phyloP scores from a whole-genome alignment of 2,888 invertebrate species.

The Podotricha telesiphe region DNA sequence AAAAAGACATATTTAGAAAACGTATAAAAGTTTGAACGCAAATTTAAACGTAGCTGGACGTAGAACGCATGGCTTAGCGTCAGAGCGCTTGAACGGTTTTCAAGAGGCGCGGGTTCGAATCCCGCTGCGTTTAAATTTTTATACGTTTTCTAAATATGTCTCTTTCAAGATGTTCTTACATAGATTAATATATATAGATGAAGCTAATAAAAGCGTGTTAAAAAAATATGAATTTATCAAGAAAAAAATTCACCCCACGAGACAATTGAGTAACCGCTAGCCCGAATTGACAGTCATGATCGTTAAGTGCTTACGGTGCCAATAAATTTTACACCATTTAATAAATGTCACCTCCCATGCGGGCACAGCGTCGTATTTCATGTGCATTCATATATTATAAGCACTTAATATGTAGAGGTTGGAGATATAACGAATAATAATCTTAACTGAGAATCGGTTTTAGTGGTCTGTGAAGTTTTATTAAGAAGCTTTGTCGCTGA shows the following conservation, averaged over 20 bases:
- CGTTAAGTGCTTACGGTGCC: slow-evolving; percentile 43
- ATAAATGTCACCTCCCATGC: slow-evolving; percentile 50
- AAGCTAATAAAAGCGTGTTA: not conserved
- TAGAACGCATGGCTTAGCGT: no score
- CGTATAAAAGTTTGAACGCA: no score
- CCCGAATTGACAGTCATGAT: slow-evolving; percentile 46
- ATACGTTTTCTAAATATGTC: no score
- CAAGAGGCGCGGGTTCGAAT: no score
- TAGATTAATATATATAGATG: not conserved
- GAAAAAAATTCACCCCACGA: slow-evolving; percentile 28
- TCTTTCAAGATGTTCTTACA: not conserved
- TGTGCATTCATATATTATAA: slow-evolving; percentile 41
- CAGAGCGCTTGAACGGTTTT: no score
- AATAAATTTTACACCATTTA: slow-evolving; percentile 52
- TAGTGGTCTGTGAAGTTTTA: slow-evolving; percentile 29
- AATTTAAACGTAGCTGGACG: no score
- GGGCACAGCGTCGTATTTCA: slow-evolving; percentile 47
- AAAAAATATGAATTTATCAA: slow-evolving; percentile 23
- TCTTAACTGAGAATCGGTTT: slow-evolving; percentile 9
- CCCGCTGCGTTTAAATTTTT: no score
- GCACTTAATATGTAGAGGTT: slow-evolving; percentile 24
- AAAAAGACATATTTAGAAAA: no score
- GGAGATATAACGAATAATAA: slow-evolving; percentile 20
- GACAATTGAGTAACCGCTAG: slow-evolving; percentile 45
- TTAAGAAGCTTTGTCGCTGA: not conserved